Percentiles rank a stretch among this genome's conserved stretches.
phyloP scores from a whole-genome alignment of 2,797 vertebrate species.

The Pempheris klunzingeri region DNA sequence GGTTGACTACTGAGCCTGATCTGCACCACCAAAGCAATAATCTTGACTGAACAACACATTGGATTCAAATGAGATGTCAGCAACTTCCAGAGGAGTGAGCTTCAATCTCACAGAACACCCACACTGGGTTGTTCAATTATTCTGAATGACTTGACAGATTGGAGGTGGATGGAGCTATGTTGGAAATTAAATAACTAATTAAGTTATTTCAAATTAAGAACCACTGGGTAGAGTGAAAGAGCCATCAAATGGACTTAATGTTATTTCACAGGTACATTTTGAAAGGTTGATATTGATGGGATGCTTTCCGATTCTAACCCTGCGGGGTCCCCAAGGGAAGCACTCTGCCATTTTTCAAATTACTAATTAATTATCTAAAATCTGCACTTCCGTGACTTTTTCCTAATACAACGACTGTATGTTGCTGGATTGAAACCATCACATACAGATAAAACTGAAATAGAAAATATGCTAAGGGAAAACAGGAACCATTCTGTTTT shows the following conservation, averaged over 20 bases:
- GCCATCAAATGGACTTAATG: not conserved
- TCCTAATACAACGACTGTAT: too few species aligned
- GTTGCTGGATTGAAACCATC: not conserved
- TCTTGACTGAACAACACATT: not conserved
- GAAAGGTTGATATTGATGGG: not conserved
- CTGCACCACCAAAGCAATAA: not conserved
- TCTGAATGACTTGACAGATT: not conserved
- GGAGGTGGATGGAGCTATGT: not conserved
- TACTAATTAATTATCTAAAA: not conserved
- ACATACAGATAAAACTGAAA: not conserved
- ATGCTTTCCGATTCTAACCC: not conserved
- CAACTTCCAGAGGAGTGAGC: not conserved
- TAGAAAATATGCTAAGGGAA: too few species aligned
- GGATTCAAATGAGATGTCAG: not conserved
- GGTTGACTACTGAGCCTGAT: not conserved
- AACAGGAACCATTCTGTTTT: too few species aligned
- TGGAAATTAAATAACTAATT: not conserved
- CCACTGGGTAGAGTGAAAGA: not conserved
- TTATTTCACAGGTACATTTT: not conserved
- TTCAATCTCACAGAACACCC: not conserved
- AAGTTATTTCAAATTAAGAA: not conserved
- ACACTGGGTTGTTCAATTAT: not conserved
- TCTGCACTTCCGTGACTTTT: too few species aligned
- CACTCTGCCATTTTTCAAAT: not conserved
- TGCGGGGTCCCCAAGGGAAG: not conserved